Conservation (phyloP, 2,888 invertebrate genomes). For the Seira sanloemensis region DNA sequence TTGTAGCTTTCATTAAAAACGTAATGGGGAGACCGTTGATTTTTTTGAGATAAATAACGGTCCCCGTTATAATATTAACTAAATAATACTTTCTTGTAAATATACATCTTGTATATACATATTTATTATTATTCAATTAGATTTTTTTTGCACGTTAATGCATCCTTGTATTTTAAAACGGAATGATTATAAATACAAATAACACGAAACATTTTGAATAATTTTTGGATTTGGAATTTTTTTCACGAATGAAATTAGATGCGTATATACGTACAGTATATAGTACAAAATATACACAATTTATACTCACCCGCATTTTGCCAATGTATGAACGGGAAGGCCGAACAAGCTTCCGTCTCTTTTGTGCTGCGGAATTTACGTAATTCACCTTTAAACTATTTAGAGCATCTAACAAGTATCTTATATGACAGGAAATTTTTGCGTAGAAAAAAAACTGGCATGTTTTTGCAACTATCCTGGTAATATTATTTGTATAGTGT, state of each 20-base stretch:
- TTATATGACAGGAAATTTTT: too few relatives aligned
- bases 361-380: conserved; percentile 4
- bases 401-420: too few relatives aligned
- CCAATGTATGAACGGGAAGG: conserved; percentile 21
- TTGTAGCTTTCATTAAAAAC: neutral
- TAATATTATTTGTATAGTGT: too few relatives aligned
- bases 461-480: too few relatives aligned
- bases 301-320: conserved; percentile 32
- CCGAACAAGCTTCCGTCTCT: conserved; percentile 40
- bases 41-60: neutral
- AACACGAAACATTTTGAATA: too few relatives aligned
- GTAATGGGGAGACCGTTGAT: neutral
- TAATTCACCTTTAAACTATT: neutral
- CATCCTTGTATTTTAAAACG: neutral
- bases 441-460: too few relatives aligned
- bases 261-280: neutral
- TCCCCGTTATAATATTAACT: neutral
- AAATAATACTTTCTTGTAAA: neutral
- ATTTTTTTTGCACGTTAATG: conserved; percentile 7
- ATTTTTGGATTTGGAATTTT: neutral
- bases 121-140: neutral
- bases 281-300: neutral
- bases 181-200: too few relatives aligned
- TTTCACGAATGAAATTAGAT: conserved; percentile 2
- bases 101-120: neutral